phyloP scores from a whole-genome alignment of 1,140 invertebrate species.

The Zaprionus camerounensis region DNA sequence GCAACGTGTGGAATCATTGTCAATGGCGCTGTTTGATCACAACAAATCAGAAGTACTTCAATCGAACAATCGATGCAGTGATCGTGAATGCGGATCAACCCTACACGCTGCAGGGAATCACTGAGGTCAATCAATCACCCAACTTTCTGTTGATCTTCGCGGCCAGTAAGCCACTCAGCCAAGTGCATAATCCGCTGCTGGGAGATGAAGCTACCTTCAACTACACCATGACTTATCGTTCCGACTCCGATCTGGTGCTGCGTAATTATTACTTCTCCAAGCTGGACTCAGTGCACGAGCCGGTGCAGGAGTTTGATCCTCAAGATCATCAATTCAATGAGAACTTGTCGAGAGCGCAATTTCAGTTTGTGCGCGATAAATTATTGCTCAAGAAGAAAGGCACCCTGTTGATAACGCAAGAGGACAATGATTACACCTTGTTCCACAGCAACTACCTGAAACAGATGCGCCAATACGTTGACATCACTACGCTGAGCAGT shows the following conservation, averaged over 20 bases:
- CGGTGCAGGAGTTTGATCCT: conserved; percentile 10
- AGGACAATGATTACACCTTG: conserved; percentile 25
- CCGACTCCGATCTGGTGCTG: conserved; percentile 57
- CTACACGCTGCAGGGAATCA: conserved; percentile 32
- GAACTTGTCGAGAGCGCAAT: conserved; percentile 13
- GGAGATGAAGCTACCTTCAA: conserved; percentile 37
- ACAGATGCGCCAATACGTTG: conserved; percentile 41
- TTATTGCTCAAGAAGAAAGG: conserved; percentile 17
- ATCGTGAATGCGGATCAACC: conserved; percentile 56
- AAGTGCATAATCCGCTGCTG: neutral
- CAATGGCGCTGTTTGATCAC: conserved; percentile 41
- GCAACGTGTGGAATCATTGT: neutral
- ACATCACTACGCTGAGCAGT: conserved; percentile 7
- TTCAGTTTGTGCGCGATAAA: neutral
- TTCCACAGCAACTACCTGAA: conserved; percentile 36
- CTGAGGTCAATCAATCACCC: neutral
- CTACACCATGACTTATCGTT: conserved; percentile 63
- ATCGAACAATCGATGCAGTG: conserved; percentile 48
- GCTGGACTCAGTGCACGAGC: neutral
- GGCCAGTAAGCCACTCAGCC: conserved; percentile 23
- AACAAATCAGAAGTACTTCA: neutral
- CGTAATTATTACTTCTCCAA: conserved; percentile 49
- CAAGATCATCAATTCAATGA: neutral
- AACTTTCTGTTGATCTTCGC: conserved; percentile 48
- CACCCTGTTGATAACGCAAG: conserved; percentile 34